These are phyloP conservation scores for Oryzias sinensis DNA, from an alignment of 2,797 vertebrate genomes.

Conservation along the genomic window DNA sequence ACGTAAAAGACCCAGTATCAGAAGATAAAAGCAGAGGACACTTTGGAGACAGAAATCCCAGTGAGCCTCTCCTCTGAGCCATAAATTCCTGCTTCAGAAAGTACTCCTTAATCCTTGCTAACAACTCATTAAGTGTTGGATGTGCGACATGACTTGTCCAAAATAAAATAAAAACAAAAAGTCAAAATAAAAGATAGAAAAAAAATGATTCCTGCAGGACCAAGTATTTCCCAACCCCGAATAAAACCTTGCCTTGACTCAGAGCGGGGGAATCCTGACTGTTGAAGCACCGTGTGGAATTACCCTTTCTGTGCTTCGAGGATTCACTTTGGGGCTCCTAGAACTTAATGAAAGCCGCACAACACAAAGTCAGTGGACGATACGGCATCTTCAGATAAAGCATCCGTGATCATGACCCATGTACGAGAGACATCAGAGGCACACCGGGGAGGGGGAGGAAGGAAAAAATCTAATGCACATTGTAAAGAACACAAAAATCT, in stretches of 20 bases:
- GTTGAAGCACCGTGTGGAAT: constrained; percentile 84
- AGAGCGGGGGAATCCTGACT: constrained; percentile 85
- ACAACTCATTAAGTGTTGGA: constrained; percentile 94
- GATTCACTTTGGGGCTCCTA: constrained; percentile 82
- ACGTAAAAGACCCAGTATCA: constrained; percentile 89
- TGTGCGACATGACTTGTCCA: constrained; percentile 80
- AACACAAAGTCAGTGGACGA: constrained; percentile 78
- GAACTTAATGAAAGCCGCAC: constrained; percentile 72
- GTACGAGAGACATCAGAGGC: constrained; percentile 76
- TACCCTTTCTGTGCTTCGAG: constrained; percentile 85
- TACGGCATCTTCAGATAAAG: constrained; percentile 77
- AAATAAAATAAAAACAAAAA: too few relatives aligned
- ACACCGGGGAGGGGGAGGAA: constrained; percentile 59
- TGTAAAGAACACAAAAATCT: constrained; percentile 77
- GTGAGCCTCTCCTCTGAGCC: constrained; percentile 99
- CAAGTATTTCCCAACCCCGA: constrained; percentile 89
- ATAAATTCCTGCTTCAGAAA: constrained; percentile 98
- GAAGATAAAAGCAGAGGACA: constrained; percentile 86
- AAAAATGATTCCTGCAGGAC: constrained; percentile 90
- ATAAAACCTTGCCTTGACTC: constrained; percentile 66
- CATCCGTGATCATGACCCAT: constrained; percentile 73
- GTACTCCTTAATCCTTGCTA: constrained; percentile 98
- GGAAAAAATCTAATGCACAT: constrained; percentile 69
- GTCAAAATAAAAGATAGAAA: constrained; percentile 54
- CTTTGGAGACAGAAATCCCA: constrained; percentile 82